These are phyloP conservation scores for Machimus atricapillus DNA, from an alignment of 2,888 invertebrate species.

Conservation along the genomic window DNA sequence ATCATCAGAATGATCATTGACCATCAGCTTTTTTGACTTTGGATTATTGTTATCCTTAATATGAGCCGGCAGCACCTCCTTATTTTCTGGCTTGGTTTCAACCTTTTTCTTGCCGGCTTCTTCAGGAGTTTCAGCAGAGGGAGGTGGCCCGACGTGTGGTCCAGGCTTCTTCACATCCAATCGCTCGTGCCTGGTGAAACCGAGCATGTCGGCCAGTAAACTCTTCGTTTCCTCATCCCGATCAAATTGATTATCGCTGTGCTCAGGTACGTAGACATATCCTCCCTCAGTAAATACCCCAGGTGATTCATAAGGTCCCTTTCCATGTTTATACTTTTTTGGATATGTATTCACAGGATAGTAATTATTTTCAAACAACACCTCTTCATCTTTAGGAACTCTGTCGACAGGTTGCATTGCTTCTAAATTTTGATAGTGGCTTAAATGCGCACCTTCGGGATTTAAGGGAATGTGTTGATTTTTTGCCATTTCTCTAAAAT, in stretches of 20 bases:
- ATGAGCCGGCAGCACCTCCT: constrained; percentile 59
- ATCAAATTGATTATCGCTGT: constrained; percentile 53
- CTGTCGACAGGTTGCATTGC: constrained; percentile 43
- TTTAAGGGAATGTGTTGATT: constrained; percentile 53
- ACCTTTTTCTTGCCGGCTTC: constrained; percentile 46
- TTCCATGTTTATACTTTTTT: constrained; percentile 24
- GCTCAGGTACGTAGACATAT: constrained; percentile 64
- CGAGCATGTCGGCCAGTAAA: constrained; percentile 71
- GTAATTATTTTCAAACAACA: constrained; percentile 30
- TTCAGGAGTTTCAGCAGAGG: constrained; percentile 49
- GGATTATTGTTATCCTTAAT: constrained; percentile 55
- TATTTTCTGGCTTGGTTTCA: constrained; percentile 50
- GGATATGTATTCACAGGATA: constrained; percentile 40
- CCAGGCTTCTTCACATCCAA: constrained; percentile 96
- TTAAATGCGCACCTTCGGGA: not conserved
- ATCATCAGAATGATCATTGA: constrained; percentile 60
- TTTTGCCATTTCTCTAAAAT: constrained; percentile 64
- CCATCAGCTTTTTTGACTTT: constrained; percentile 58
- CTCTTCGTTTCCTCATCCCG: constrained; percentile 65
- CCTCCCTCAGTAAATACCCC: constrained; percentile 71
- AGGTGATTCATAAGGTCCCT: constrained; percentile 8
- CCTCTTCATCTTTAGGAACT: constrained; percentile 40
- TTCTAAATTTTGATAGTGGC: constrained; percentile 38
- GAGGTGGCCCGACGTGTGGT: constrained; percentile 69
- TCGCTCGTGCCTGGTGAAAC: constrained; percentile 87